Evolutionary conservation across 2,888 invertebrate genomes (phyloP), one percentile per base, ranked within the genome.

Genomic region (Emmelina monodactyla): DNA sequence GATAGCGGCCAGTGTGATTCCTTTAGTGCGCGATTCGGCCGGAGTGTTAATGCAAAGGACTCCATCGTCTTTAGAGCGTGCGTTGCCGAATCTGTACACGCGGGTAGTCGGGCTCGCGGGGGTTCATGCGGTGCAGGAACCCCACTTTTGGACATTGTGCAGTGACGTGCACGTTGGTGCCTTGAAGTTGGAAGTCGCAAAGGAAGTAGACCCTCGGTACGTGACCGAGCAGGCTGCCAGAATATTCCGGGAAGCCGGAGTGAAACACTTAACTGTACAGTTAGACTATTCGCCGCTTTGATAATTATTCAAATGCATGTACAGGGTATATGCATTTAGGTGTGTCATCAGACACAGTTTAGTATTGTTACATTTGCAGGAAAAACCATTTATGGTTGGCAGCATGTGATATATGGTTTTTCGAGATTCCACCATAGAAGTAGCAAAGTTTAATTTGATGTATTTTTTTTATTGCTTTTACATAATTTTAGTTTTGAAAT

Each of bases 141-240:
- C 96, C 2, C 97, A 97, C 63, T 97, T 98, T 72, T 98, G 97
- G 97, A 98, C 97, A 10, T 82, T 98, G 41, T 97, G 97, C 66
- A 95, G 94, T 60, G 94, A 96, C 50, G 87, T 92, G 38, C 95
- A 89, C 62, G 89, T 97, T 1, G 97, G 97, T 45, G 92, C 92
- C 46, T 75, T 98, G 35, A 98, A 97, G 75, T 72, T 98, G 35
- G 97, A 97, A 71, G 97, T 97, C n/a, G 90, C 94, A 0, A 86
- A 88, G 55, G 91, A 91, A 51, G 94, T 95, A 7, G 97, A 97
- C 70, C 88, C 94, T 1, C 88, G 92, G 58, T 97, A 97, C 65
- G 91, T 97, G 31, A 87, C 94, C 14, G 92, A 92, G 42, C 94
- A 95, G 58, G 90, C 96, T 14, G 92, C 95, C 50, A 90, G 92